These are phyloP conservation scores for Shinisaurus crocodilurus DNA, from an alignment of 2,113 vertebrate species.

Conservation along the genomic window DNA sequence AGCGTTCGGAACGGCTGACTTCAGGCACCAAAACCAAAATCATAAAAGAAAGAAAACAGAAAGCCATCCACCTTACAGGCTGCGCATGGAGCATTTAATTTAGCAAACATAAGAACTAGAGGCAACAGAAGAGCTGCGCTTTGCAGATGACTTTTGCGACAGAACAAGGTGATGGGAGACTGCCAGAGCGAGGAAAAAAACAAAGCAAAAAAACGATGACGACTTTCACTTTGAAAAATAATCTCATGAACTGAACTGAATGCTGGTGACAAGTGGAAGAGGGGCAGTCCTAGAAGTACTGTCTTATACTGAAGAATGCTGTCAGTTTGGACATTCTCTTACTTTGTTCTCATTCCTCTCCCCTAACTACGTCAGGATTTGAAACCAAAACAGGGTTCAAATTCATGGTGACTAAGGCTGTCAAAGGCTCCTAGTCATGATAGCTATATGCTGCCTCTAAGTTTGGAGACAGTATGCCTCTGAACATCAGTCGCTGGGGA, in stretches of 20 bases:
- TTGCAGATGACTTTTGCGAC: not conserved
- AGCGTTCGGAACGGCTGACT: not conserved
- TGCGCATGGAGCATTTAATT: conserved; percentile 5
- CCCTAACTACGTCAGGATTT: not conserved
- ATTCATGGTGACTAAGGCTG: not conserved
- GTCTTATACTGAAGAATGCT: not conserved
- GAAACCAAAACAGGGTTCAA: not conserved
- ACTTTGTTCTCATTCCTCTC: not conserved
- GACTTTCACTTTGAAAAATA: conserved; percentile 31
- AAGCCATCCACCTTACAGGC: not conserved
- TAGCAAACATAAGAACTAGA: conserved; percentile 7
- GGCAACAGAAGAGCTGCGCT: not conserved
- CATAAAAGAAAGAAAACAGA: not conserved
- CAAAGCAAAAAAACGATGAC: not conserved
- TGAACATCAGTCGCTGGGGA: not conserved
- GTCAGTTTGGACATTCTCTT: not conserved
- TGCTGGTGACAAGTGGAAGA: not conserved
- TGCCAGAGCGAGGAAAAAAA: not conserved
- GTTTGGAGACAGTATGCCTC: not conserved
- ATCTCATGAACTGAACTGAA: conserved; percentile 30
- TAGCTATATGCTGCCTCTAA: not conserved
- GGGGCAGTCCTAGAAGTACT: not conserved
- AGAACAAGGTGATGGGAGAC: conserved; percentile 17
- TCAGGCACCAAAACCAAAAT: not conserved
- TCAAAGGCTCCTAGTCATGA: not conserved